Percentiles rank a stretch among this genome's conserved stretches.
These are phyloP conservation scores for Tribolium castaneum DNA, from an alignment of 1,140 invertebrate genomes.

Conservation along the genomic window DNA sequence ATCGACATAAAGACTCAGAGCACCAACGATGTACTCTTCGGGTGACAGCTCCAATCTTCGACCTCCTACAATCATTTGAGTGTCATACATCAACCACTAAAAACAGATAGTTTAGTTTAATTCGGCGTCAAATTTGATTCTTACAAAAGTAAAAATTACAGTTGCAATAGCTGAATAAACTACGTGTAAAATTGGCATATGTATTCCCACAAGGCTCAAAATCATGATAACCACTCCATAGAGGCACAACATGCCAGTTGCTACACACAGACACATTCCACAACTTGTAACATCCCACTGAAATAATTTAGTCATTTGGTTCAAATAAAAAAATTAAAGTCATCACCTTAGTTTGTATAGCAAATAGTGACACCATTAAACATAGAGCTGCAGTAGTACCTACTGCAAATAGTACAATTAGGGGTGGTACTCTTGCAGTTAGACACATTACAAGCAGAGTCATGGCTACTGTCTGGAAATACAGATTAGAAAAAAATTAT, in stretches of 20 bases:
- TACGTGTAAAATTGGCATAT: slow-evolving; percentile 42
- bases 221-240: slow-evolving; percentile 49
- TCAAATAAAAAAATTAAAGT: slow-evolving; percentile 3
- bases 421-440: background rate
- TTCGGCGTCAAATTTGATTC: background rate
- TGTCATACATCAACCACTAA: slow-evolving; percentile 55
- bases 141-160: slow-evolving; percentile 30
- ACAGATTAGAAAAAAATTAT: background rate
- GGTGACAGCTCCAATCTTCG: slow-evolving; percentile 52
- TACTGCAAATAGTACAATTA: slow-evolving; percentile 35
- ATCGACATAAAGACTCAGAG: slow-evolving; percentile 55
- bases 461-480: slow-evolving; percentile 46
- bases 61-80: slow-evolving; percentile 56
- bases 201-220: slow-evolving; percentile 24
- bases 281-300: slow-evolving; percentile 55
- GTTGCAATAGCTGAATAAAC: slow-evolving; percentile 26
- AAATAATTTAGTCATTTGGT: background rate
- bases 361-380: slow-evolving; percentile 47
- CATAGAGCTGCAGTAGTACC: slow-evolving; percentile 48
- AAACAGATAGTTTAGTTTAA: background rate
- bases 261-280: slow-evolving; percentile 47
- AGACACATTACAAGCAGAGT: slow-evolving; percentile 45
- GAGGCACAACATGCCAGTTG: slow-evolving; percentile 43
- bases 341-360: slow-evolving; percentile 45
- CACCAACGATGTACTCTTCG: slow-evolving; percentile 58